Conservation (phyloP, 2,888 invertebrate species). For the Rambutsinella grinnellia region DNA sequence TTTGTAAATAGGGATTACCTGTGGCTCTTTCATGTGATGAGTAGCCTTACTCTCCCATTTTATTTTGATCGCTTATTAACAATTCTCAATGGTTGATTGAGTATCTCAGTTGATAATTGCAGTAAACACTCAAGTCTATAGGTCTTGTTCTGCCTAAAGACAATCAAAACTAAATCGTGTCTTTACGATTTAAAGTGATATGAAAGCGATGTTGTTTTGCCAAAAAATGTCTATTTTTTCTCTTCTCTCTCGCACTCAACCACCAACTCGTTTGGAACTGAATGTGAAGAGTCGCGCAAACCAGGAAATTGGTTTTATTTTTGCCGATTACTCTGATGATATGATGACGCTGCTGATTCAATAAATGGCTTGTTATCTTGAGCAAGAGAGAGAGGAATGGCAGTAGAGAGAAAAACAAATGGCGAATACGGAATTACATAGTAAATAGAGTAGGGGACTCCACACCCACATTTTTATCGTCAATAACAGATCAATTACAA, state of each 20-base stretch:
- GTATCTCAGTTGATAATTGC: no score
- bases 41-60: no score
- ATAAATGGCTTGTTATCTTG: neutral
- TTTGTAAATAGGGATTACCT: neutral
- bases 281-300: constrained; percentile 3
- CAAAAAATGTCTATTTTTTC: neutral
- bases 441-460: constrained; percentile 9
- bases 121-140: no score
- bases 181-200: neutral
- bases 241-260: no score
- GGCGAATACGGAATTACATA: neutral
- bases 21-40: no score
- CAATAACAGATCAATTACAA: neutral
- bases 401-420: neutral
- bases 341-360: constrained; percentile 1
- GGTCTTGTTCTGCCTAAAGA: no score
- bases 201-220: neutral
- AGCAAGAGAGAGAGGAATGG: neutral
- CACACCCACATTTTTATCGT: constrained; percentile 30
- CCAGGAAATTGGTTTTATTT: constrained; percentile 49
- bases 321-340: constrained; percentile 12
- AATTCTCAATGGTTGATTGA: no score
- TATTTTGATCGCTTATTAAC: no score
- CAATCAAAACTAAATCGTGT: neutral
- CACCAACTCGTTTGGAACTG: neutral